These are phyloP conservation scores for Cheilosia vernalis DNA, from an alignment of 2,888 invertebrate genomes.

Conservation along the genomic window DNA sequence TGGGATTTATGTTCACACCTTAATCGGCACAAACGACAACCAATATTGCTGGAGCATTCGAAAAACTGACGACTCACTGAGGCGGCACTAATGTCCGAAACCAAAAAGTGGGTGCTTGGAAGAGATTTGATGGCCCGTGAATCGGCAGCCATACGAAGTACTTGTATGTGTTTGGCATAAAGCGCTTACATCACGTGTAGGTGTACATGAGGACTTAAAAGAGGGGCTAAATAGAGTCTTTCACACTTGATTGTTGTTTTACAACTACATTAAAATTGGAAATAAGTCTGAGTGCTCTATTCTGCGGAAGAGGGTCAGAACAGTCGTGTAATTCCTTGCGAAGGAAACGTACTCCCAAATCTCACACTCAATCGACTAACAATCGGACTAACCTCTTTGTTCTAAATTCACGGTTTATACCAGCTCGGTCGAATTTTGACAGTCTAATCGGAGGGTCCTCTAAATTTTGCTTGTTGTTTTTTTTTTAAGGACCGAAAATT, in stretches of 20 bases:
- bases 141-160: slow-evolving; percentile 4
- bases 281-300: too few species aligned
- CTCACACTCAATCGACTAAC: too few species aligned
- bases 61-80: neutral
- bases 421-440: too few species aligned
- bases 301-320: too few species aligned
- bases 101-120: slow-evolving; percentile 1
- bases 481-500: too few species aligned
- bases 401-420: too few species aligned
- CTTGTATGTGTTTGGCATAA: neutral
- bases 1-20: slow-evolving; percentile 33
- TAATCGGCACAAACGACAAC: neutral
- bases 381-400: too few species aligned
- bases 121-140: neutral
- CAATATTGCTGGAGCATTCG: neutral
- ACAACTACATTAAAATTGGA: neutral
- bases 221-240: neutral
- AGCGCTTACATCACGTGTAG: neutral
- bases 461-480: too few species aligned
- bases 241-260: neutral
- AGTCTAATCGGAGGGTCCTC: too few species aligned
- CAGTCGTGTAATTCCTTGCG: too few species aligned
- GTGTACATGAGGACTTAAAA: neutral
- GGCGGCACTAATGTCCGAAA: slow-evolving; percentile 2
- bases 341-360: too few species aligned